These are phyloP conservation scores for Metacarcinus magister DNA, from an alignment of 2,888 invertebrate genomes.

Conservation along the genomic window DNA sequence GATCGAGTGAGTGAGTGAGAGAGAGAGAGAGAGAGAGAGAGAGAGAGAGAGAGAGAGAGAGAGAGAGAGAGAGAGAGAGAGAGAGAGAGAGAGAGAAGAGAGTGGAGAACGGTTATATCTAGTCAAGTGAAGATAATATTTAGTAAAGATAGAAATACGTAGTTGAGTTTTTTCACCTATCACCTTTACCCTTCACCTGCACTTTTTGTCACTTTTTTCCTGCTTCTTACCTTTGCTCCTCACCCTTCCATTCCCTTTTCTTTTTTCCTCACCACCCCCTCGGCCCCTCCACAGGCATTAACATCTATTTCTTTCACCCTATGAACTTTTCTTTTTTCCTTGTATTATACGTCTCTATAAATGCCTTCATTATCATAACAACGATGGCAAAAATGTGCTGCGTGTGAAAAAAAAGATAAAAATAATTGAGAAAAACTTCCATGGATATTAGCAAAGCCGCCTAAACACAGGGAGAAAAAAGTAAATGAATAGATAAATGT, in stretches of 20 bases:
- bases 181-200: background rate
- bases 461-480: background rate
- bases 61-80: conserved; percentile 16
- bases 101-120: background rate
- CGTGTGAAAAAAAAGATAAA: background rate
- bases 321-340: background rate
- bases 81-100: background rate
- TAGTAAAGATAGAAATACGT: background rate
- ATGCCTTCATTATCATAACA: background rate
- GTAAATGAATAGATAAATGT: background rate
- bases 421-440: background rate
- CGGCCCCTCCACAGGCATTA: background rate
- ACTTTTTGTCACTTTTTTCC: background rate
- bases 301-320: background rate
- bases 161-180: background rate
- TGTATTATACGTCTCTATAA: background rate
- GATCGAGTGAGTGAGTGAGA: conserved; percentile 19
- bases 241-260: background rate
- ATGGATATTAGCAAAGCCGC: conserved; percentile 12
- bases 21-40: conserved; percentile 51
- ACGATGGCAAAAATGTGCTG: background rate
- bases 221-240: background rate
- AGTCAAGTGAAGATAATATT: background rate
- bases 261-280: background rate
- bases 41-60: conserved; percentile 40